Percentiles rank a stretch among this genome's conserved stretches.
These are phyloP conservation scores for Hemiprocne comata DNA, from an alignment of 2,113 vertebrate species.

Conservation along the genomic window DNA sequence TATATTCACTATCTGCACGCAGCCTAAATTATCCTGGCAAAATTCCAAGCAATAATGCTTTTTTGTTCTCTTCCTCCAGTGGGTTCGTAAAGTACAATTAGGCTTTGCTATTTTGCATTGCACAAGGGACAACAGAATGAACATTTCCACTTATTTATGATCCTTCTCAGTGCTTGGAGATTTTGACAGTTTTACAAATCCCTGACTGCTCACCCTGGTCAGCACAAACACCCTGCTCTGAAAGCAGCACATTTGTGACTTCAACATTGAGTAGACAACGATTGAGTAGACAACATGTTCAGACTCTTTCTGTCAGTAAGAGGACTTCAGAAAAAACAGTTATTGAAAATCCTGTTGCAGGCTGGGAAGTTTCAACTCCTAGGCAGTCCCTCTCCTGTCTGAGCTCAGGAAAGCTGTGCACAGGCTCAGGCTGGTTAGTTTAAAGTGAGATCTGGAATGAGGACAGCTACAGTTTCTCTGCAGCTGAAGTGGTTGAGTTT, in stretches of 20 bases:
- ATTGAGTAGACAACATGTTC: neutral
- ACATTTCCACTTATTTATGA: slow-evolving; percentile 3
- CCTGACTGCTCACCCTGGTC: neutral
- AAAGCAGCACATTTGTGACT: fast-evolving
- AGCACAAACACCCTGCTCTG: neutral
- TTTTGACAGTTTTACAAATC: neutral
- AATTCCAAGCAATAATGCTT: slow-evolving; percentile 2
- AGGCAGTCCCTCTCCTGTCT: too few species aligned
- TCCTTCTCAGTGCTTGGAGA: neutral
- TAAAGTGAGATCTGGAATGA: too few species aligned
- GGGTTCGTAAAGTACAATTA: neutral
- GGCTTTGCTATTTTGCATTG: slow-evolving; percentile 5
- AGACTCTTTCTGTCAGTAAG: neutral
- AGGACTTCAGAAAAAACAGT: neutral
- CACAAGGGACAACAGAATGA: slow-evolving; percentile 1
- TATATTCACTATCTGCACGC: slow-evolving; percentile 5
- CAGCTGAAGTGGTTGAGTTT: neutral
- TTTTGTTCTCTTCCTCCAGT: neutral
- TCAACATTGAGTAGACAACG: neutral
- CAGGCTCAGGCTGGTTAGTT: too few species aligned
- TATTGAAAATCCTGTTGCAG: neutral
- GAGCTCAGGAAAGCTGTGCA: too few species aligned
- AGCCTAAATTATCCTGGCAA: slow-evolving; percentile 42
- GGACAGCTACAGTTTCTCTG: too few species aligned
- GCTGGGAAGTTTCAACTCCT: too few species aligned